Conservation (phyloP, 2,113 vertebrate species). For the Sinocyclocheilus rhinocerous region DNA sequence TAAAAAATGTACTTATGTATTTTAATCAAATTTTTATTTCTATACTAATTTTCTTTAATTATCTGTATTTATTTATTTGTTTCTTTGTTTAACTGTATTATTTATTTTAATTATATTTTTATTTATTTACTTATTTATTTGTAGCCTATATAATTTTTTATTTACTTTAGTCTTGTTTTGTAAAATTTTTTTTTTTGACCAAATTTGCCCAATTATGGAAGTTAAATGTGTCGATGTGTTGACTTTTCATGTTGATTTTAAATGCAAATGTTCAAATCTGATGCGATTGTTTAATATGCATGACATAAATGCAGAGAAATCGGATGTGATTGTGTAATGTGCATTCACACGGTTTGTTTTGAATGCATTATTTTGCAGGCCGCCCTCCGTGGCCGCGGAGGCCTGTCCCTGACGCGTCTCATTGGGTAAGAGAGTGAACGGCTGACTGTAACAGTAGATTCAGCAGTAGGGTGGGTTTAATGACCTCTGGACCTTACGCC, state of each 20-base stretch:
- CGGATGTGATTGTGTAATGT: too few species aligned
- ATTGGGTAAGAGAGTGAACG: constrained; percentile 46
- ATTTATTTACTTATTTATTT: not conserved
- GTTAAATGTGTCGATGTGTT: not conserved
- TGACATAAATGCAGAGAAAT: not conserved
- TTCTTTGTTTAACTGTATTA: not conserved
- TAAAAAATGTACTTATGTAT: too few species aligned
- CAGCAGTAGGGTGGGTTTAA: not conserved
- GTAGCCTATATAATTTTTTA: not conserved
- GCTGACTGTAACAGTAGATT: constrained; percentile 38
- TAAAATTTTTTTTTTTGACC: too few species aligned
- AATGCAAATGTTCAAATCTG: not conserved
- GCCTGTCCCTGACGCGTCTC: constrained; percentile 45
- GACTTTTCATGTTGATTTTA: not conserved
- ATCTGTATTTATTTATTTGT: not conserved
- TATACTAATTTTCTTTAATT: not conserved
- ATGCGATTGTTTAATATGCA: not conserved
- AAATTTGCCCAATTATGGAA: not conserved
- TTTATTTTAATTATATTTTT: not conserved
- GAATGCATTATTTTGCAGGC: constrained; percentile 39
- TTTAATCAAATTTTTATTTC: too few species aligned
- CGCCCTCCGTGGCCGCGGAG: constrained; percentile 49
- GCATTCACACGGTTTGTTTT: not conserved
- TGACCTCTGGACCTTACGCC: constrained; percentile 11
- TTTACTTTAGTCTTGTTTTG: not conserved